These are phyloP conservation scores for Xyrichtys novacula DNA, from an alignment of 2,797 vertebrate species.

Conservation along the genomic window DNA sequence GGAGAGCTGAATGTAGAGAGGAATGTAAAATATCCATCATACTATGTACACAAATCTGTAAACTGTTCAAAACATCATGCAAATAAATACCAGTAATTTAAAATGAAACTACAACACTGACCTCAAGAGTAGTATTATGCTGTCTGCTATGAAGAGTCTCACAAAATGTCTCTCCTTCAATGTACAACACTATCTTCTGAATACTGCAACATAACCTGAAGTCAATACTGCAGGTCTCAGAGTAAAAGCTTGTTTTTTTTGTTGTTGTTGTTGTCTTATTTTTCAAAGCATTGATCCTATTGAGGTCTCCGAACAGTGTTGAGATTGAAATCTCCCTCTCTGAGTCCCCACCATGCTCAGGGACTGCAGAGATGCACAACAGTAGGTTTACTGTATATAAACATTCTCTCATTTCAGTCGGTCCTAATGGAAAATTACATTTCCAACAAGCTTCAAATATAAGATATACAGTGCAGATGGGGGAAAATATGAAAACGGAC, in stretches of 20 bases:
- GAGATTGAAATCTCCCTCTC: conserved; percentile 55
- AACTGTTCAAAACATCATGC: conserved; percentile 78
- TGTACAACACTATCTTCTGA: conserved; percentile 54
- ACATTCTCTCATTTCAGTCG: conserved; percentile 75
- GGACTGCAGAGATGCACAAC: conserved; percentile 65
- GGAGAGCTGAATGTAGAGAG: conserved; percentile 61
- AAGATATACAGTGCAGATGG: conserved; percentile 52
- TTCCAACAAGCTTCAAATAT: conserved; percentile 54
- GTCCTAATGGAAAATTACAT: conserved; percentile 52
- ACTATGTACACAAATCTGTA: conserved; percentile 74
- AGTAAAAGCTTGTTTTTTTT: conserved; percentile 29
- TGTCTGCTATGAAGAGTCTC: conserved; percentile 60
- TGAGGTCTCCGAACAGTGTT: conserved; percentile 66
- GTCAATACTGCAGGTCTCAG: conserved; percentile 46
- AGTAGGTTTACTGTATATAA: conserved; percentile 64
- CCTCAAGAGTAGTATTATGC: conserved; percentile 70
- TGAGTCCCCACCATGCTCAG: conserved; percentile 72
- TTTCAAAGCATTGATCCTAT: conserved; percentile 39
- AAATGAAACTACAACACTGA: conserved; percentile 77
- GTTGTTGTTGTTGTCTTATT: conserved; percentile 8
- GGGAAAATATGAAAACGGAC: conserved; percentile 55
- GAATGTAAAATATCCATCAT: conserved; percentile 76
- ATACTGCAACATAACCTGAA: conserved; percentile 44
- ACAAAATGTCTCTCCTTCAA: conserved; percentile 58
- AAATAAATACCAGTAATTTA: conserved; percentile 75